These are phyloP conservation scores for Erebia palarica DNA, from an alignment of 2,888 invertebrate species.

Conservation along the genomic window DNA sequence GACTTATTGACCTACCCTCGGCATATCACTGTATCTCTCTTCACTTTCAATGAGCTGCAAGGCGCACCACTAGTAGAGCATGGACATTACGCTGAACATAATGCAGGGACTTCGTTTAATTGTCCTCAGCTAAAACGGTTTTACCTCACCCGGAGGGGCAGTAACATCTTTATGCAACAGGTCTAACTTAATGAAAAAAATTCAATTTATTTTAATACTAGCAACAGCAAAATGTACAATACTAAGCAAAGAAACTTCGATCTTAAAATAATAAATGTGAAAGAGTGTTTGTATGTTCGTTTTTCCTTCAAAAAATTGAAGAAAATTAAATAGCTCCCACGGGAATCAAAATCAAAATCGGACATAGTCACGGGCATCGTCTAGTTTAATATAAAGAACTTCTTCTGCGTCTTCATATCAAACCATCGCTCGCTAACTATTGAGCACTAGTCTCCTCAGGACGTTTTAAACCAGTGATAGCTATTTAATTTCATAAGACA, in stretches of 20 bases:
- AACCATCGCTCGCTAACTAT: no score
- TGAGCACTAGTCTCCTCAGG: no score
- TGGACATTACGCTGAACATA: conserved; percentile 33
- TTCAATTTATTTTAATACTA: conserved; percentile 5
- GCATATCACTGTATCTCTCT: background rate
- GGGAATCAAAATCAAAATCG: no score
- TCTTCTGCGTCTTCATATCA: no score
- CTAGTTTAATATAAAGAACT: no score
- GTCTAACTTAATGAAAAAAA: conserved; percentile 19
- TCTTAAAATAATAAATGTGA: background rate
- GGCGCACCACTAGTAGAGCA: conserved; percentile 12
- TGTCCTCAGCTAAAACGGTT: conserved; percentile 26
- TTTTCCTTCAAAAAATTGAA: no score
- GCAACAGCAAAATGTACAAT: background rate
- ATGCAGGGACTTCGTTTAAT: conserved; percentile 45
- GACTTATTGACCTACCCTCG: no score
- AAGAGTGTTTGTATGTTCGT: no score
- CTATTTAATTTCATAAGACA: no score
- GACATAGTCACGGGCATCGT: no score
- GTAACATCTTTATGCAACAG: conserved; percentile 11
- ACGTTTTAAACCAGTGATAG: no score
- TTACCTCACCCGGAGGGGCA: conserved; percentile 3
- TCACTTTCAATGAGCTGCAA: background rate
- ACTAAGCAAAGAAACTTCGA: background rate
- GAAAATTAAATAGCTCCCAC: no score